Evolutionary conservation across 2,113 vertebrate genomes (phyloP), one percentile per base, ranked within the genome.

Genomic region (Cichladusa arquata): DNA sequence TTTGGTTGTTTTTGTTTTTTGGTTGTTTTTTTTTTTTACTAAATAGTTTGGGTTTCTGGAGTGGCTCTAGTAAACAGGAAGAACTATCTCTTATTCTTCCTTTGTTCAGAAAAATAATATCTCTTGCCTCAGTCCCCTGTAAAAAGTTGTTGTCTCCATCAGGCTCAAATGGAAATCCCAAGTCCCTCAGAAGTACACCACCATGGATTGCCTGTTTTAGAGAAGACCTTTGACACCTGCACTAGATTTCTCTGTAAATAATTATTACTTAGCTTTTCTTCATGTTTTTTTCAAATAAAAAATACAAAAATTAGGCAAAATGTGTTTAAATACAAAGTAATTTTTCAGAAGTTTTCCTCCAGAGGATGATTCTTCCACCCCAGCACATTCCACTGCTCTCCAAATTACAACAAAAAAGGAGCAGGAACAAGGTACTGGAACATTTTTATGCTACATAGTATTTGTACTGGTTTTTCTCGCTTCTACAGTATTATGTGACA

Each of bases 1-100:
- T 26, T 40, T 9, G 9, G 4, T 18, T 18, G 11, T 3, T 2
- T 7, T 6, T 8, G 14, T 11, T 8, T 17, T 34, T 29, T 28
- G 15, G 40, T 5, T 9, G 9, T 24, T 64, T 51, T 9, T 38
- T 24, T 64, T 51, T 54, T 40, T 1, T 18, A 31, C 76, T 51
- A 36, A 90, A 83, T 31, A 14, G 16, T 11, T 28, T 20, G 23
- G 4, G 4, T 2, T 88, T 82, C 80, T 80, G 2, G 3, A 72
- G 20, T 85, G 8, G 31, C 3, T 83, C 5, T n/a, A 40, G 23
- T 6, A 88, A 83, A 51, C 28, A 86, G 20, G 24, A 45, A 70
- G 33, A 22, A 2, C 8, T 40, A 7, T 26, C 10, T 51, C 53
- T 36, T 44, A 38, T 20, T 86, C 42, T 66, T 71, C 13, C 18